Evolutionary conservation across 37 sponge, comb jelly and placozoan genomes (phyloP), one percentile per base, ranked within the genome.

Genomic region (Bolinopsis microptera): DNA sequence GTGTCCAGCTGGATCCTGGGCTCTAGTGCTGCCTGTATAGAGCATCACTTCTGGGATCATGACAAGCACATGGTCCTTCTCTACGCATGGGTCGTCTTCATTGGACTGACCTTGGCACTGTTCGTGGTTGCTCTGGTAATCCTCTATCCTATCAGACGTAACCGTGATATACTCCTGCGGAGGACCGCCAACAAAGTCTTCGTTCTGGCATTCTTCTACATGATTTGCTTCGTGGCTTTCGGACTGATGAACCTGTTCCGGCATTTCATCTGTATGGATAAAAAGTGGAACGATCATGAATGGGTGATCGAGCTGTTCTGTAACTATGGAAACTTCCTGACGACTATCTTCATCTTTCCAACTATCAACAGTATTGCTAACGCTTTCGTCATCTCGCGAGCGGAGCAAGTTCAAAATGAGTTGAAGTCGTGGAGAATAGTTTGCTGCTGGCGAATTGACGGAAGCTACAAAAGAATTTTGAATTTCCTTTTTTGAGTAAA

Each of bases 291-390:
- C 13, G 61, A 48, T 13, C 5, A 13, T 18, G 61, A 48, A 13
- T 48, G 61, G 61, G 13, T 13, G 13, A 13, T 48, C 61, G 61
- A 48, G 13, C 13, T 48, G 5, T 48, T 48, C 13, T 72, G 75
- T 72, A 3, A 72, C 31, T 30, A 72, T 28, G 75, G 31, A 3
- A 72, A 72, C 75, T 72, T 72, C 18, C 26, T 72, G 27, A 72
- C 75, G 5, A n/a, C 18, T 28, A 28, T 72, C 26, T 72, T 72
- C 26, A 21, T 72, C 26, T 72, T 72, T 28, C 75, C 75, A 21
- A 72, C 75, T 24, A 5, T 72, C n/a, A 72, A 72, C 75, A 72
- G 75, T 28, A 72, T 72, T 3, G 75, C 75, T 30, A 72, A 72
- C 31, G 75, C 75, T 5, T 3, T 72, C 5, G 75, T 72, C 75